Evolutionary conservation across 2,888 invertebrate genomes (phyloP), one percentile per base, ranked within the genome.

Genomic region (Drosophila quinaria): DNA sequence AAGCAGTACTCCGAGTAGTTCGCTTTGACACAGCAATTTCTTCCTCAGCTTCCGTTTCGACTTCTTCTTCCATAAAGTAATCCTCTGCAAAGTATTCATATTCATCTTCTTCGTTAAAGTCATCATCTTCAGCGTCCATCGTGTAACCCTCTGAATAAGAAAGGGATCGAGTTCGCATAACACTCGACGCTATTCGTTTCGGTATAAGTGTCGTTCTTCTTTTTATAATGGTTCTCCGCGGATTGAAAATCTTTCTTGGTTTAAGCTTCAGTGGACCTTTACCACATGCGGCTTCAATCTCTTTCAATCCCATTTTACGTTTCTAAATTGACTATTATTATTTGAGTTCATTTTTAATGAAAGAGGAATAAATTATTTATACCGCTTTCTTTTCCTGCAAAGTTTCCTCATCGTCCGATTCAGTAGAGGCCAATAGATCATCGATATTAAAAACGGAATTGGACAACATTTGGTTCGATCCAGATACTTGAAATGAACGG

Each of bases 291-390:
- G 37, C 41, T 46, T 77, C 68, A 10, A 81, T 72, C n/a, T 87
- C 83, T 3, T 25, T 29, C 0, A 83, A 59, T 1, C 86, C 81
- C 56, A 77, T 66, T 70, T 81, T 85, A 11, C 82, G 85, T 5
- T 63, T 65, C 87, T 82, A 49, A 9, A 39, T 17, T 5, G 31
- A 8, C 11, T 41, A n/a, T 13, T 3, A 1, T 19, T 19, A 3
- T 19, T 6, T n/a, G 3, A 19, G 17, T 35, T n/a, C 2, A 15
- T 29, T 1, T 35, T 15, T 15, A n/a, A 9, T 35, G 13, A 17
- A 15, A 6, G 31, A 5, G 10, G 10, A 10, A 10, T 2, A 8
- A 13, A 17, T 41, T 15, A 1, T 17, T 25, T 10, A n/a, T 68
- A 78, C 78, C 58, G 50, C 65, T 39, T 69, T 70, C 6, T 47